Percentiles rank a stretch among this genome's conserved stretches.
Evolutionary conservation across 2,888 invertebrate genomes (phyloP).

Genomic region (Calameuta idolon): DNA sequence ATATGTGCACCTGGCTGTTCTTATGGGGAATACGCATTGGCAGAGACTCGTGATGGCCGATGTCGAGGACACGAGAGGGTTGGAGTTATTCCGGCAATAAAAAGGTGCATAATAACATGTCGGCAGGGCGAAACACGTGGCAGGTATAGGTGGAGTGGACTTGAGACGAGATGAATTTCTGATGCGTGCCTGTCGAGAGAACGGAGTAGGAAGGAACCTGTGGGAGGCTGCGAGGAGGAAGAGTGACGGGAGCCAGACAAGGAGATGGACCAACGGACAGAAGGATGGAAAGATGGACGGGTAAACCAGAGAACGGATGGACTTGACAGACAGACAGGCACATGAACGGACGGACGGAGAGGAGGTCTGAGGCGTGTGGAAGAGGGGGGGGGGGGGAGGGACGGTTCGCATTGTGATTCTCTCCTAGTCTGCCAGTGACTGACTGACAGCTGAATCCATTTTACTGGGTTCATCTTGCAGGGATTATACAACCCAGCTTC

Average conservation of each 20-base stretch:
- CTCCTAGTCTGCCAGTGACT: slow-evolving; percentile 61
- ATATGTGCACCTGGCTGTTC: neutral
- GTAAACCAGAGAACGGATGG: neutral
- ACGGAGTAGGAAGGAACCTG: slow-evolving; percentile 48
- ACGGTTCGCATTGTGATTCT: slow-evolving; percentile 61
- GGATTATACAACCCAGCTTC: neutral
- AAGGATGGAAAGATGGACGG: slow-evolving; percentile 45
- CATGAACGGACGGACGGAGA: slow-evolving; percentile 33
- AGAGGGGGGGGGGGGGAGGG: slow-evolving; percentile 26
- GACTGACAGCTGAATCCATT: slow-evolving; percentile 66
- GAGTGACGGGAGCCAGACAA: slow-evolving; percentile 61
- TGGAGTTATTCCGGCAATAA: slow-evolving; percentile 34
- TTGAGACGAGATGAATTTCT: slow-evolving; percentile 53
- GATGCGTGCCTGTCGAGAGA: slow-evolving; percentile 43
- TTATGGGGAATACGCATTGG: neutral
- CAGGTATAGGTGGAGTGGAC: slow-evolving; percentile 24
- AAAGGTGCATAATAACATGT: slow-evolving; percentile 45
- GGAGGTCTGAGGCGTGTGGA: slow-evolving; percentile 24
- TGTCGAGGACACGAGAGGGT: neutral
- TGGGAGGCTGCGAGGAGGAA: slow-evolving; percentile 51
- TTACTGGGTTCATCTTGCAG: slow-evolving; percentile 27
- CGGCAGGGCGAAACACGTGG: slow-evolving; percentile 42
- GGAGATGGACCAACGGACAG: slow-evolving; percentile 57
- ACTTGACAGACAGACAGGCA: slow-evolving; percentile 33
- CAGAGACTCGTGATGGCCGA: neutral